These are phyloP conservation scores for Peromyscus polionotus DNA, from an alignment of 2,113 vertebrate species.

Conservation along the genomic window DNA sequence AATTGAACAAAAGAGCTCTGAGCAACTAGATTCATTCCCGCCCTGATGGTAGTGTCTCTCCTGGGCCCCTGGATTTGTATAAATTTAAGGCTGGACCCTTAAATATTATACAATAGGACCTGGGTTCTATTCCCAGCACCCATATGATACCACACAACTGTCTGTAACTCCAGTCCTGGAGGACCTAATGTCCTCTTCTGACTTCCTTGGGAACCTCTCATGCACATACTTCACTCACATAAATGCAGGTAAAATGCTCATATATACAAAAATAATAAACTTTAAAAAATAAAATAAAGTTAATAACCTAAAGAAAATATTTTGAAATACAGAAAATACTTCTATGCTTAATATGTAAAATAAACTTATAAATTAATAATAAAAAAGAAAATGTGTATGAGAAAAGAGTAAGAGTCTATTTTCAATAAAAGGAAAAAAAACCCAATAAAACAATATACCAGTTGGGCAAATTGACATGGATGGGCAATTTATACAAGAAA, in stretches of 20 bases:
- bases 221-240: neutral
- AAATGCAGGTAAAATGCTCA: neutral
- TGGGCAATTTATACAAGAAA: neutral
- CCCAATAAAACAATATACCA: neutral
- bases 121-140: neutral
- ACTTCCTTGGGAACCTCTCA: no score
- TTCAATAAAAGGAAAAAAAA: neutral
- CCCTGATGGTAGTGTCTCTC: no score
- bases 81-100: no score
- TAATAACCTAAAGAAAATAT: neutral
- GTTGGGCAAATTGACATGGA: neutral
- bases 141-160: neutral
- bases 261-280: neutral
- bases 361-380: neutral
- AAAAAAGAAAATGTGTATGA: neutral
- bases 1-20: no score
- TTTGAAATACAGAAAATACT: neutral
- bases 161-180: neutral
- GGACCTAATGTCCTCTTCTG: neutral
- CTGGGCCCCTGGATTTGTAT: no score
- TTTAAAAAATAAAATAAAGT: neutral
- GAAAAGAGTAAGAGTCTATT: neutral
- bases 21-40: no score
- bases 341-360: neutral
- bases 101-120: neutral